phyloP scores from a whole-genome alignment of 1,140 invertebrate genomes.

The Plodia interpunctella region DNA sequence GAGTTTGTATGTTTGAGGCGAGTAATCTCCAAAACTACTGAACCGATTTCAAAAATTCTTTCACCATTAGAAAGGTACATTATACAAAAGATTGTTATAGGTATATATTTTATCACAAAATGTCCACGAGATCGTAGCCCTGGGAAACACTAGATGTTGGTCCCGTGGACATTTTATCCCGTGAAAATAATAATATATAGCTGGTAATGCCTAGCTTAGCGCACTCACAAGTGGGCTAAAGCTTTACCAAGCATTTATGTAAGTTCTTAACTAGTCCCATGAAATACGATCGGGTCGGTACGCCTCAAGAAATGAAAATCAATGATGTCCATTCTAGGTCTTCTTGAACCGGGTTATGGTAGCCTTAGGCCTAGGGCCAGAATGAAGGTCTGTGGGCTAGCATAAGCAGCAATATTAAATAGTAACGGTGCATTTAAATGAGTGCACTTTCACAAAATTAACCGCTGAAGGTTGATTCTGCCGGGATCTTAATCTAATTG shows the following conservation, averaged over 20 bases:
- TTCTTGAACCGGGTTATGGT: background rate
- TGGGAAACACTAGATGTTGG: too few relatives aligned
- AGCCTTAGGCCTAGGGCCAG: background rate
- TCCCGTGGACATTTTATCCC: too few relatives aligned
- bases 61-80: too few relatives aligned
- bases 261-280: background rate
- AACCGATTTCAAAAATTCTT: too few relatives aligned
- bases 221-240: background rate
- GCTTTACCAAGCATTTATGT: background rate
- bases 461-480: background rate
- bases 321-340: background rate
- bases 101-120: too few relatives aligned
- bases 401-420: background rate
- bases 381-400: conserved; percentile 5
- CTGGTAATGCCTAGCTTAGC: too few relatives aligned
- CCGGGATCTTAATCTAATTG: too few relatives aligned
- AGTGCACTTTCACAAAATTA: conserved; percentile 2
- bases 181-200: too few relatives aligned
- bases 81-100: too few relatives aligned
- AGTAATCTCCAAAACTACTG: too few relatives aligned
- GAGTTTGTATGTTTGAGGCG: too few relatives aligned
- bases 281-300: background rate
- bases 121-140: too few relatives aligned
- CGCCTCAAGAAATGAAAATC: conserved; percentile 1
- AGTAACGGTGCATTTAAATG: background rate